These are phyloP conservation scores for Thecophora atra DNA, from an alignment of 2,888 invertebrate species.

Conservation along the genomic window DNA sequence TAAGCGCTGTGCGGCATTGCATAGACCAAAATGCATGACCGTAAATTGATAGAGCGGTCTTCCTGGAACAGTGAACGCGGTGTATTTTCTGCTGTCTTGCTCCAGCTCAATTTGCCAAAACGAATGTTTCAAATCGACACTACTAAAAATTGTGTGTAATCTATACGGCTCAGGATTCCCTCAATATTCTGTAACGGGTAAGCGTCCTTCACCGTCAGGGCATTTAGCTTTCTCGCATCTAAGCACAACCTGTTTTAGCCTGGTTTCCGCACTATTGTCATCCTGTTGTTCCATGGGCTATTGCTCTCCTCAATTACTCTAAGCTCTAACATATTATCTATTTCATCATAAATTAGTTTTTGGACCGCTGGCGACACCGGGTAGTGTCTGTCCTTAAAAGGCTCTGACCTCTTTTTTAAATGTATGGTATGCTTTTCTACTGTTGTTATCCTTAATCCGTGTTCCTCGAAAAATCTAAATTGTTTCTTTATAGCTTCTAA, in stretches of 20 bases:
- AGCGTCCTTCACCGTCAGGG: conserved; percentile 14
- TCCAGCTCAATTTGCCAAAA: conserved; percentile 15
- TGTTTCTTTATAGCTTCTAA: too few relatives aligned
- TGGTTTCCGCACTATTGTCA: too few relatives aligned
- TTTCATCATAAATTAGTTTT: too few relatives aligned
- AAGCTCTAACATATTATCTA: conserved; percentile 28
- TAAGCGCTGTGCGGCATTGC: conserved; percentile 9
- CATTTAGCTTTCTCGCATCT: conserved; percentile 24
- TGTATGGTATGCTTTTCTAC: too few relatives aligned
- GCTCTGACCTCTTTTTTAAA: too few relatives aligned
- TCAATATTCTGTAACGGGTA: conserved; percentile 12
- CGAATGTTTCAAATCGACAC: not conserved
- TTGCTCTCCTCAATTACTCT: too few relatives aligned
- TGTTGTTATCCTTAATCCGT: too few relatives aligned
- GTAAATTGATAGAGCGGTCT: not conserved
- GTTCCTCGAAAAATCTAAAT: too few relatives aligned
- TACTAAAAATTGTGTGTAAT: conserved; percentile 7
- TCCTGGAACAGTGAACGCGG: not conserved
- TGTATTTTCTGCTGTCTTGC: not conserved
- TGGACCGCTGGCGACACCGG: too few relatives aligned
- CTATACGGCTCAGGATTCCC: not conserved
- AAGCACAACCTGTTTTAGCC: conserved; percentile 33
- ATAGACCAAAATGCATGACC: not conserved
- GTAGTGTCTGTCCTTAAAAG: too few relatives aligned
- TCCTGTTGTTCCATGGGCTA: too few relatives aligned